phyloP scores from a whole-genome alignment of 1,140 invertebrate genomes.

The Leptopilina clavipes region DNA sequence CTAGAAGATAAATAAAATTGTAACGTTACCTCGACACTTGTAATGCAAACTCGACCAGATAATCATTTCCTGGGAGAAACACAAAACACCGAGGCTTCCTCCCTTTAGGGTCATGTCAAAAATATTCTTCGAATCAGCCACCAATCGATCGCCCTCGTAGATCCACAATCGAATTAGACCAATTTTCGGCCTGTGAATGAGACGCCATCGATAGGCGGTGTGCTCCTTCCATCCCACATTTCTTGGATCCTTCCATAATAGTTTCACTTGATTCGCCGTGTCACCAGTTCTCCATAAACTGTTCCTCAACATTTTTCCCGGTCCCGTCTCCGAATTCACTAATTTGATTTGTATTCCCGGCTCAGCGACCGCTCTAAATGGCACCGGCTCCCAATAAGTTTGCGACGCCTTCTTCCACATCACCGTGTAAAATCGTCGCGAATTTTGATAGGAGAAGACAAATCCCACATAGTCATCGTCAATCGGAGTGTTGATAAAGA shows the following conservation, averaged over 20 bases:
- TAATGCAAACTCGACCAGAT: conserved; percentile 98
- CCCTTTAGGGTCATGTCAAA: conserved; percentile 92
- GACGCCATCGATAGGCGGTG: conserved; percentile 93
- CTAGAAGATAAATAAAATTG: background rate
- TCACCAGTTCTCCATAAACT: conserved; percentile 96
- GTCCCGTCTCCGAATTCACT: conserved; percentile 92
- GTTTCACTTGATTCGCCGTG: conserved; percentile 89
- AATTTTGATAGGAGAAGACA: conserved; percentile 96
- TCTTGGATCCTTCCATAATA: conserved; percentile 95
- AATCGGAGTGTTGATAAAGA: conserved; percentile 94
- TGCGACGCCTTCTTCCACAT: conserved; percentile 98
- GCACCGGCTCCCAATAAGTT: conserved; percentile 94
- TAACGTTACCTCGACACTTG: conserved; percentile 89
- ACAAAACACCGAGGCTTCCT: conserved; percentile 94
- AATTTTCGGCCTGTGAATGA: conserved; percentile 93
- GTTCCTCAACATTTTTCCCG: conserved; percentile 92
- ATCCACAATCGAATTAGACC: conserved; percentile 93
- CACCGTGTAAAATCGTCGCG: conserved; percentile 94
- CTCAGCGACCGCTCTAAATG: conserved; percentile 93
- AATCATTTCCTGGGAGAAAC: conserved; percentile 97
- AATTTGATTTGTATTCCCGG: conserved; percentile 95
- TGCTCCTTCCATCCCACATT: conserved; percentile 95
- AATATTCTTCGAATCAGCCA: conserved; percentile 94
- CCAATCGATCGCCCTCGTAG: conserved; percentile 89
- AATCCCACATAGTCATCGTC: conserved; percentile 98